Evolutionary conservation across 2,113 vertebrate genomes (phyloP), one percentile per base, ranked within the genome.

Genomic region (Crotophaga sulcirostris): DNA sequence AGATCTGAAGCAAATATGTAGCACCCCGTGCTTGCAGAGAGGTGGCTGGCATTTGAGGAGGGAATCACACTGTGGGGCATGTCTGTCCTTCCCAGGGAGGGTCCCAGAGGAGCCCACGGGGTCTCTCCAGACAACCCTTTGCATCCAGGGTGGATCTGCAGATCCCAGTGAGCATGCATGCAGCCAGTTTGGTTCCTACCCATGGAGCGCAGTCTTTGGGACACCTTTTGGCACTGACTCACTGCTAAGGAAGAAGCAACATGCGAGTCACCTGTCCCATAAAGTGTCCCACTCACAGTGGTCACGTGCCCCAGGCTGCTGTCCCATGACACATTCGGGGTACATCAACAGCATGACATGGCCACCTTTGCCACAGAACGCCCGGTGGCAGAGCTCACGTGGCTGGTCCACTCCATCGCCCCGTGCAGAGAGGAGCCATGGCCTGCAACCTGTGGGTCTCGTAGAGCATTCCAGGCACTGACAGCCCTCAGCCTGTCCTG

Each of bases 201-300:
- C 38, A 13, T 2, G 2, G 67, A 77, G 51, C 5, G 1, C 31
- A 3, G 13, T 52, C 49, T 84, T 47, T 19, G 58, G 59, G 86
- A 55, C 42, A 38, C 14, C 49, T 90, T 56, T 67, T 63, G 62
- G 49, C 60, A 66, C 31, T 86, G 88, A 93, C 44, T 92, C 85
- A 84, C 40, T 54, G 52, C 18, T 81, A n/a, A 86, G 60, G 76
- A 96, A 81, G 88, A 84, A 72, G 40, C 4, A 1, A 74, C 2
- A 2, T 59, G 64, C 16, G 9, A 95, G 76, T 96, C 83, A 95
- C 90, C 88, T 93, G 84, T 73, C 60, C 74, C 28, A 51, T 73
- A 42, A 93, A 87, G 34, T 68, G 59, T 77, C 63, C 83, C 17
- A 7, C 42, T 93, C 40, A 8, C 38, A 82, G 70, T 25, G 59